Evolutionary conservation across 2,797 vertebrate genomes (phyloP).

Genomic region (Sphenodon punctatus): DNA sequence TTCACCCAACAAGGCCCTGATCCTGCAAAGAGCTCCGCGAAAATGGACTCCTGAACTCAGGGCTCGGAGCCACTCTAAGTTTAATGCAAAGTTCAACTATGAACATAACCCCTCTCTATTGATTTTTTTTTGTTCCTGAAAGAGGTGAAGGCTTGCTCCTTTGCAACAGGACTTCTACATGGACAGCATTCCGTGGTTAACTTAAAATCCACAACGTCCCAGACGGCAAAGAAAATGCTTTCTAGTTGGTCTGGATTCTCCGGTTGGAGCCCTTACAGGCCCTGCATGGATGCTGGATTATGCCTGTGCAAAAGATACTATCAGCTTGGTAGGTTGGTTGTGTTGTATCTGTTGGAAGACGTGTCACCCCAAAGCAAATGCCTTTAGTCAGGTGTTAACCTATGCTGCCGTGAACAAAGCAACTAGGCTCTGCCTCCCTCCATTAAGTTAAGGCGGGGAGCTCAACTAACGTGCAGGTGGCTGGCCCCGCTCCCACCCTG

Average conservation of each 20-base stretch:
- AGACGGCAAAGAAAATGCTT: background rate
- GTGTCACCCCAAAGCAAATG: no score
- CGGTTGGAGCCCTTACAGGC: background rate
- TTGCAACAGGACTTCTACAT: background rate
- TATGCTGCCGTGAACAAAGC: no score
- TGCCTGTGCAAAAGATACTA: background rate
- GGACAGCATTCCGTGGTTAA: background rate
- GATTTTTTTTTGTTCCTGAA: no score
- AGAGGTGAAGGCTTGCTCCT: no score
- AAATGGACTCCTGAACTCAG: background rate
- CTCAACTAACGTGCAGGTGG: no score
- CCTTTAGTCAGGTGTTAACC: no score
- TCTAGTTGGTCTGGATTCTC: background rate
- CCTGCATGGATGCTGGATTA: background rate
- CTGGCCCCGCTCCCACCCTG: no score
- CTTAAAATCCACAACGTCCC: constrained; percentile 21
- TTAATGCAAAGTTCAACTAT: background rate
- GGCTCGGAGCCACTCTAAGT: constrained; percentile 6
- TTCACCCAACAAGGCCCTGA: no score
- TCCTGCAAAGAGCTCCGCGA: background rate
- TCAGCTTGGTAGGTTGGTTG: background rate
- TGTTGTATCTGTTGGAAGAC: no score
- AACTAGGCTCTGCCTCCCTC: no score
- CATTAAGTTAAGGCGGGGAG: no score
- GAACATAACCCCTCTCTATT: no score